Conservation (phyloP, 2,888 invertebrate species). For the Hyposoter dolosus region DNA sequence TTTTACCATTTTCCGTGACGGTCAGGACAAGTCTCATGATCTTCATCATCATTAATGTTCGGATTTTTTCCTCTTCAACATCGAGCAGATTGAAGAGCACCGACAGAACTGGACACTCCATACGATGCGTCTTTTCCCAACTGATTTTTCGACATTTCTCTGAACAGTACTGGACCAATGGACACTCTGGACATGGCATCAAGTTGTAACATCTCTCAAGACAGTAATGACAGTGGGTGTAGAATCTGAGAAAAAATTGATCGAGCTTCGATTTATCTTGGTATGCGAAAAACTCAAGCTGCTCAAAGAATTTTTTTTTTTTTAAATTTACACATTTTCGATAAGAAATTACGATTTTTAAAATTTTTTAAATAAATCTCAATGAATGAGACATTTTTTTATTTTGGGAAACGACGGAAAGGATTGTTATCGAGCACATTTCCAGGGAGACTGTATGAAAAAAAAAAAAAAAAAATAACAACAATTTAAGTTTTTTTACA, state of each 20-base stretch:
- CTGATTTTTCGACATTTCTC: slow-evolving; percentile 77
- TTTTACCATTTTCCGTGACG: slow-evolving; percentile 78
- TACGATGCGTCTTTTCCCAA: slow-evolving; percentile 79
- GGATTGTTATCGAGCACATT: neutral
- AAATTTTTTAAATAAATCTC: neutral
- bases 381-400: neutral
- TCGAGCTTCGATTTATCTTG: neutral
- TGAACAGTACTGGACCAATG: slow-evolving; percentile 82
- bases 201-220: slow-evolving; percentile 80
- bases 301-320: neutral
- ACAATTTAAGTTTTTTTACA: too few species aligned
- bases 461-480: neutral
- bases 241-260: slow-evolving; percentile 75
- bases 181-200: slow-evolving; percentile 81
- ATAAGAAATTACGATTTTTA: slow-evolving; percentile 25
- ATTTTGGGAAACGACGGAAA: too few species aligned
- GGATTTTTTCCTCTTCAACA: slow-evolving; percentile 81
- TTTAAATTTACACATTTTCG: neutral
- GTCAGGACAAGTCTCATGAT: slow-evolving; percentile 80
- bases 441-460: neutral
- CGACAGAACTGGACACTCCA: slow-evolving; percentile 79
- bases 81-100: slow-evolving; percentile 79
- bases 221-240: slow-evolving; percentile 83
- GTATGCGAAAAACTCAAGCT: neutral
- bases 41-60: slow-evolving; percentile 81